phyloP scores from a whole-genome alignment of 2,888 invertebrate species.

The Apodemia zela region DNA sequence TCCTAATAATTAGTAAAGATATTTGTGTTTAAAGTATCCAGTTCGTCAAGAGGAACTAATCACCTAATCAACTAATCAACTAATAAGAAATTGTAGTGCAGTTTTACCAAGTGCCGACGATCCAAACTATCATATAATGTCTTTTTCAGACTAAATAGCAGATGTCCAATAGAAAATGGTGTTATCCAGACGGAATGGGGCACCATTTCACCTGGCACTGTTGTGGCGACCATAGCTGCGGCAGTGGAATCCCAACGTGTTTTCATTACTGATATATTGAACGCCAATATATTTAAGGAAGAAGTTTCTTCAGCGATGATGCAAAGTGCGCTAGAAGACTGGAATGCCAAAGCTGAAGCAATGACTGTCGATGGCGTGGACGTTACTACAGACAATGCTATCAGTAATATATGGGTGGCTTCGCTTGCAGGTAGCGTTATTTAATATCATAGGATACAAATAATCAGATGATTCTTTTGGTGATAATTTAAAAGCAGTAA shows the following conservation, averaged over 20 bases:
- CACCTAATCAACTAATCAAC: too few species aligned
- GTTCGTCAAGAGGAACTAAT: too few species aligned
- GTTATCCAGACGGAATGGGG: constrained; percentile 83
- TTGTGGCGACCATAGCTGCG: constrained; percentile 81
- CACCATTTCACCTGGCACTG: constrained; percentile 78
- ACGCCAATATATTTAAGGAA: constrained; percentile 59
- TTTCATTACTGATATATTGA: constrained; percentile 66
- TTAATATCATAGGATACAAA: too few species aligned
- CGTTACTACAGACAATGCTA: constrained; percentile 36
- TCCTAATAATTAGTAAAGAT: too few species aligned
- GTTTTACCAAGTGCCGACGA: neutral
- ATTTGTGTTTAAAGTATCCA: too few species aligned
- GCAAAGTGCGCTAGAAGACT: constrained; percentile 57
- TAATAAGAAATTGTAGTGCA: neutral
- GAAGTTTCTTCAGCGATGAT: constrained; percentile 61
- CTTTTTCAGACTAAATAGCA: constrained; percentile 56
- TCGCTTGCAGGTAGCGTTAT: constrained; percentile 76
- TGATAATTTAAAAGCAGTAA: too few species aligned
- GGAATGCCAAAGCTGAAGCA: constrained; percentile 58
- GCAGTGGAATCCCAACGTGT: constrained; percentile 81
- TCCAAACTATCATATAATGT: neutral
- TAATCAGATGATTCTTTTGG: too few species aligned
- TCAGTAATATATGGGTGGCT: constrained; percentile 82
- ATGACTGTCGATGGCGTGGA: constrained; percentile 38
- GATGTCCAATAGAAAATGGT: constrained; percentile 84